Percentiles rank a stretch among this genome's conserved stretches.
phyloP scores from a whole-genome alignment of 2,113 vertebrate species.

The Phrynosoma platyrhinos region DNA sequence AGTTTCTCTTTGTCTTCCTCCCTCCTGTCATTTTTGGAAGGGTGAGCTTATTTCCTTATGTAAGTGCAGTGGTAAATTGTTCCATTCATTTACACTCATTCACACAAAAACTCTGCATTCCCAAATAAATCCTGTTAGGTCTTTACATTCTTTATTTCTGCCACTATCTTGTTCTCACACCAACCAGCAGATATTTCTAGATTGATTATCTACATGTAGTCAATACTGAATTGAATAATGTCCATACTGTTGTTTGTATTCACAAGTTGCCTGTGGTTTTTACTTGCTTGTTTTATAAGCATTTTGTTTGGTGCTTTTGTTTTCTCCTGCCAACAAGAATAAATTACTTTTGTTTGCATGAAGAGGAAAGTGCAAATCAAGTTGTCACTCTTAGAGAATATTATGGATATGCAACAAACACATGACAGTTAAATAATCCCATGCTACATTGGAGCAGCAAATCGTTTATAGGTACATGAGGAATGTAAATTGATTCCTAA shows the following conservation, averaged over 20 bases:
- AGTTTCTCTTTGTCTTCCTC: too few species aligned
- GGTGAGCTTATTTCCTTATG: too few species aligned
- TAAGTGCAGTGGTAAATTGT: too few species aligned
- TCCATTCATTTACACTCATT: too few species aligned
- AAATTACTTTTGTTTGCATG: slow-evolving; percentile 28
- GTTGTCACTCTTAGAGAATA: slow-evolving; percentile 29
- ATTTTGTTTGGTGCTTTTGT: slow-evolving; percentile 28
- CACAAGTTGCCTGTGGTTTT: not conserved
- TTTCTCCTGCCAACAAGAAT: not conserved
- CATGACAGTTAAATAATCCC: slow-evolving; percentile 38
- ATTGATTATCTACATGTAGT: not conserved
- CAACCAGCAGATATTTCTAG: not conserved
- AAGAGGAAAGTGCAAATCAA: slow-evolving; percentile 38
- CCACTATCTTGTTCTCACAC: not conserved
- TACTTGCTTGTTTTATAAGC: not conserved
- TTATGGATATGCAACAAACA: slow-evolving; percentile 29
- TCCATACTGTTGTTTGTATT: not conserved
- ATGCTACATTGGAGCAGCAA: slow-evolving; percentile 29
- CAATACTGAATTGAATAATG: not conserved
- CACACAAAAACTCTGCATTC: not conserved
- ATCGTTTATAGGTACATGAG: slow-evolving; percentile 19
- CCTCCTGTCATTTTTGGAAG: too few species aligned
- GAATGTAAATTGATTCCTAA: slow-evolving; percentile 35
- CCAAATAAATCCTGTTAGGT: not conserved
- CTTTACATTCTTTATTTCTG: too few species aligned